A percentile compares a stretch with the other conserved stretches of the same genome.
phyloP scores from a whole-genome alignment of 2,888 invertebrate species.

The Cynaeus angustus region DNA sequence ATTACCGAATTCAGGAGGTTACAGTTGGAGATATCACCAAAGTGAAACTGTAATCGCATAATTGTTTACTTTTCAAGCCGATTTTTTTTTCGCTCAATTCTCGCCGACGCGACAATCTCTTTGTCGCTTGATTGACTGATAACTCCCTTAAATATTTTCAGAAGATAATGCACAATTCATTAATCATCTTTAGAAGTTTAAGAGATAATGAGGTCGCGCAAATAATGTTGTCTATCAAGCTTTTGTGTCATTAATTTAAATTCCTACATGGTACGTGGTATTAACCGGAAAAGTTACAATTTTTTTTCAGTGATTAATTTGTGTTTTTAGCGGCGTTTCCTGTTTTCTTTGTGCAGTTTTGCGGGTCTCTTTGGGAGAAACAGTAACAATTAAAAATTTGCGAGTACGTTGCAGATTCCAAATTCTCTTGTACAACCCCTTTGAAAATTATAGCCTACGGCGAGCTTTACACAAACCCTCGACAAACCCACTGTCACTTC shows the following conservation, averaged over 20 bases:
- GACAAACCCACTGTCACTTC: slow-evolving; percentile 69
- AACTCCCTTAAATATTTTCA: neutral
- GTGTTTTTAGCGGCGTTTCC: too few relatives aligned
- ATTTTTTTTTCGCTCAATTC: neutral
- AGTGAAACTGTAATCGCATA: slow-evolving; percentile 15
- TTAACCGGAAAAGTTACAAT: too few relatives aligned
- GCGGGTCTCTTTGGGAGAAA: neutral
- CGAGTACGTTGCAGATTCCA: slow-evolving; percentile 15
- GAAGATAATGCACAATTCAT: slow-evolving; percentile 9
- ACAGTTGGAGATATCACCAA: slow-evolving; percentile 18
- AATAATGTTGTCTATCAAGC: slow-evolving; percentile 8
- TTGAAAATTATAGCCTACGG: slow-evolving; percentile 64
- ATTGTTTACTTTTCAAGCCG: neutral
- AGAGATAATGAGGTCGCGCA: slow-evolving; percentile 18
- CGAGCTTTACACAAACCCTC: slow-evolving; percentile 62
- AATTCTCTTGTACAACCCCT: slow-evolving; percentile 52
- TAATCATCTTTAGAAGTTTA: slow-evolving; percentile 6
- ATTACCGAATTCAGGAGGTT: slow-evolving; percentile 17
- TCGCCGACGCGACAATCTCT: too few relatives aligned
- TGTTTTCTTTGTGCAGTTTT: neutral
- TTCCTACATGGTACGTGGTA: neutral
- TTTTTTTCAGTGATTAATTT: too few relatives aligned
- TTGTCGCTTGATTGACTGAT: slow-evolving; percentile 4
- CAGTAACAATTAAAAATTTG: slow-evolving; percentile 19
- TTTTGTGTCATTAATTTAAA: slow-evolving; percentile 8